Conservation (phyloP, 2,888 invertebrate genomes). For the Drosophila greeni region DNA sequence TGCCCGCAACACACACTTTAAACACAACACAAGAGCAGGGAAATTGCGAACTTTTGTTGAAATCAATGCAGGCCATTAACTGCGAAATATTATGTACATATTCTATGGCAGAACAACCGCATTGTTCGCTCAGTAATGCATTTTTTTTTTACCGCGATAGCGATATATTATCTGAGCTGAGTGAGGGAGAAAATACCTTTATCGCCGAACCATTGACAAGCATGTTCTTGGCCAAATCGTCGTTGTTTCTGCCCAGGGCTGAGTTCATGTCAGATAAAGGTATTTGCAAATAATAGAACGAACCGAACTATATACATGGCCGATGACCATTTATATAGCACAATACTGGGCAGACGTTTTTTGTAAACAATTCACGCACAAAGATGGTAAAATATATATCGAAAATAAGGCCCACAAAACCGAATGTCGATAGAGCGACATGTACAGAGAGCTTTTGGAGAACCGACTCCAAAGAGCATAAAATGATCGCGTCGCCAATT, state of each 20-base stretch:
- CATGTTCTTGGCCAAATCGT: slow-evolving; percentile 77
- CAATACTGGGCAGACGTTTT: slow-evolving; percentile 79
- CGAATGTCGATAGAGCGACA: slow-evolving; percentile 26
- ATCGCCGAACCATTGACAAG: slow-evolving; percentile 53
- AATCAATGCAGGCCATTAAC: slow-evolving; percentile 38
- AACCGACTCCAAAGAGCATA: slow-evolving; percentile 35
- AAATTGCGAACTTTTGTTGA: slow-evolving; percentile 36
- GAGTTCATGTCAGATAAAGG: slow-evolving; percentile 76
- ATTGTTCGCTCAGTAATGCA: slow-evolving; percentile 17
- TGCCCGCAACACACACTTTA: slow-evolving; percentile 28
- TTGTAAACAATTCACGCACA: slow-evolving; percentile 79
- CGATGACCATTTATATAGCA: slow-evolving; percentile 55
- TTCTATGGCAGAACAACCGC: slow-evolving; percentile 14
- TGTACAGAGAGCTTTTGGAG: slow-evolving; percentile 20
- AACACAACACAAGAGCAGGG: slow-evolving; percentile 46
- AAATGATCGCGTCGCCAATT: slow-evolving; percentile 62
- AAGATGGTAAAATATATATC: slow-evolving; percentile 76
- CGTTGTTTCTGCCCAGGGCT: slow-evolving; percentile 79
- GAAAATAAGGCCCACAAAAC: slow-evolving; percentile 58
- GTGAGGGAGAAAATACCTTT: slow-evolving; percentile 59
- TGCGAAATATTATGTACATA: slow-evolving; percentile 29
- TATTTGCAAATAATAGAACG: slow-evolving; percentile 45
- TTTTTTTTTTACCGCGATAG: slow-evolving; percentile 17
- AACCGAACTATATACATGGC: slow-evolving; percentile 40
- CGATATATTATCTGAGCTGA: slow-evolving; percentile 14